These are phyloP conservation scores for Porites cylindrica DNA, from an alignment of 92 coral and sea anemone genomes.

Conservation along the genomic window DNA sequence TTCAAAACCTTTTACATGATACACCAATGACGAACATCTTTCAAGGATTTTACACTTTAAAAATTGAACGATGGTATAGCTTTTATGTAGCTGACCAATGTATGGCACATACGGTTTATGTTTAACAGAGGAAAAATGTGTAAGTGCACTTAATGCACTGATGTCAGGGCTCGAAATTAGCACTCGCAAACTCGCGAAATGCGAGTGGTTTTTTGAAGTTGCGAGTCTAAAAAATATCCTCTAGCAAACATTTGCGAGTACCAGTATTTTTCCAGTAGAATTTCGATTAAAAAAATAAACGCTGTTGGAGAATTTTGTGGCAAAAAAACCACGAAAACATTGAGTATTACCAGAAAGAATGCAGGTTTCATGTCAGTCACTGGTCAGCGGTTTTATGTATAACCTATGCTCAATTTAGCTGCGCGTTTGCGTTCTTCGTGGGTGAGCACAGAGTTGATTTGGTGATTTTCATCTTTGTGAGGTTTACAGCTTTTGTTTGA, in stretches of 20 bases:
- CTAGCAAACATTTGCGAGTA: conserved; percentile 31
- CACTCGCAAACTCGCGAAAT: too few species aligned
- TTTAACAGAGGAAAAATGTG: too few species aligned
- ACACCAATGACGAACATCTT: too few species aligned
- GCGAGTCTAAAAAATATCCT: not conserved
- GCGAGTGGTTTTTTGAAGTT: too few species aligned
- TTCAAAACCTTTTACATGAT: too few species aligned
- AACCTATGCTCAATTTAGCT: conserved; percentile 46
- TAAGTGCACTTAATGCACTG: too few species aligned
- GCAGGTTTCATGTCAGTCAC: conserved; percentile 43
- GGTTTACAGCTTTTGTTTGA: conserved; percentile 2
- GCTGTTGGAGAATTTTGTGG: conserved; percentile 45
- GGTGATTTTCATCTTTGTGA: conserved; percentile 6
- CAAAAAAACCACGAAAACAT: conserved; percentile 34
- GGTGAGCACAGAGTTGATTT: conserved; percentile 37
- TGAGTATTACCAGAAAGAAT: conserved; percentile 44
- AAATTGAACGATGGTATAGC: too few species aligned
- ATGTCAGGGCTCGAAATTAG: too few species aligned
- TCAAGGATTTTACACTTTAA: too few species aligned
- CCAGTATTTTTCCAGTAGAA: conserved; percentile 39
- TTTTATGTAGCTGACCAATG: too few species aligned
- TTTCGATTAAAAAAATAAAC: conserved; percentile 7
- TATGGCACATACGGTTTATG: too few species aligned
- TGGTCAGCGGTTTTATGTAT: conserved; percentile 46
- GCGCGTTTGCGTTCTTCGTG: conserved; percentile 25